phyloP scores from a whole-genome alignment of 2,888 invertebrate genomes.

The Netelia melanura region DNA sequence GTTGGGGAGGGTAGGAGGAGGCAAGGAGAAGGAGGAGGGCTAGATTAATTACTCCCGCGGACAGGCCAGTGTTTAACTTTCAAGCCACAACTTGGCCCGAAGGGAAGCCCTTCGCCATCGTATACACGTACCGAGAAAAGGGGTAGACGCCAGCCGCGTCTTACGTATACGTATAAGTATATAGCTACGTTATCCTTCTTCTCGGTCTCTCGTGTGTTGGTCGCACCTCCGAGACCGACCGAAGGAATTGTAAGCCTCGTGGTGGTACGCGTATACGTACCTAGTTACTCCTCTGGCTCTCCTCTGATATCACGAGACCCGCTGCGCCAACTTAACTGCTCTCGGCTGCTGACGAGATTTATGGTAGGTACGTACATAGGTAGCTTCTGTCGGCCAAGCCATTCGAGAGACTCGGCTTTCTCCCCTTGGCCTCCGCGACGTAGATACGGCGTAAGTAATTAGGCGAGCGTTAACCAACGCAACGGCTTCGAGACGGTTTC shows the following conservation, averaged over 20 bases:
- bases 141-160: conserved; percentile 12
- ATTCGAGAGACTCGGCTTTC: conserved; percentile 23
- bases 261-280: conserved; percentile 14
- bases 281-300: not conserved
- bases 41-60: conserved; percentile 72
- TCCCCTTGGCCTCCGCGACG: conserved; percentile 19
- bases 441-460: conserved; percentile 70
- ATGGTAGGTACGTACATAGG: conserved; percentile 44
- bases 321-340: conserved; percentile 61
- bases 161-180: conserved; percentile 28
- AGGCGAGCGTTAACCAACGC: conserved; percentile 64
- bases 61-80: conserved; percentile 71
- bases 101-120: conserved; percentile 34
- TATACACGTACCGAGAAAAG: conserved; percentile 37
- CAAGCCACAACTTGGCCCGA: conserved; percentile 67
- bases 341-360: conserved; percentile 61
- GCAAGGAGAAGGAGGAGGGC: conserved; percentile 17
- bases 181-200: conserved; percentile 1
- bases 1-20: not conserved
- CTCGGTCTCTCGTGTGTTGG: conserved; percentile 18
- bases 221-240: conserved; percentile 53
- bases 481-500: conserved; percentile 28
- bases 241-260: conserved; percentile 25
- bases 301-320: conserved; percentile 49
- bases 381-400: conserved; percentile 62